Evolutionary conservation across 2,888 invertebrate species (phyloP).

Genomic region (Tetragonisca angustula): DNA sequence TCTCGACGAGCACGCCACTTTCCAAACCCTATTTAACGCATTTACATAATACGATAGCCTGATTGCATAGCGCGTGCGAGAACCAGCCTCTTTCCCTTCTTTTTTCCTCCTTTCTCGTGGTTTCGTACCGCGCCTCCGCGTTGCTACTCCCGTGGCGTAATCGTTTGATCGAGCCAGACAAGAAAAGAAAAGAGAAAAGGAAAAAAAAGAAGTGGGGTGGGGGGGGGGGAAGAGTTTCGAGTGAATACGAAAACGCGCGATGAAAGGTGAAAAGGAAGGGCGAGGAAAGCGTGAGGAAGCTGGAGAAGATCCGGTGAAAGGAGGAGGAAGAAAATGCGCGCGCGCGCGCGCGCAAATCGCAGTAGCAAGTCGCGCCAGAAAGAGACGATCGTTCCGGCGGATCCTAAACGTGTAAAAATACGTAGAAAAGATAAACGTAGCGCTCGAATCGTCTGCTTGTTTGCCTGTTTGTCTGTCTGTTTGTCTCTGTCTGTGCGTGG

Average conservation of each 20-base stretch:
- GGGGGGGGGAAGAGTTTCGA: neutral
- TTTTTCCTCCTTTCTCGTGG: slow-evolving; percentile 13
- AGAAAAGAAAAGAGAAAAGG: slow-evolving; percentile 11
- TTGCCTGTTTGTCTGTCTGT: neutral
- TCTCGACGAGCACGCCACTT: slow-evolving; percentile 29
- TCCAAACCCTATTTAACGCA: slow-evolving; percentile 3
- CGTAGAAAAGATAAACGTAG: slow-evolving; percentile 78
- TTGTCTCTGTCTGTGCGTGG: neutral
- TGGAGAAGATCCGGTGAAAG: neutral
- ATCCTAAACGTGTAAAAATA: slow-evolving; percentile 79
- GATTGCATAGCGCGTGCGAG: slow-evolving; percentile 16
- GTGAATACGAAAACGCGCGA: slow-evolving; percentile 2
- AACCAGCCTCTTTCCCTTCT: neutral
- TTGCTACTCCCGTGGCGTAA: slow-evolving; percentile 53
- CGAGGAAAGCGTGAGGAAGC: neutral
- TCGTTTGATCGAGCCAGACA: slow-evolving; percentile 44
- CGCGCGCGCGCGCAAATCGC: slow-evolving; percentile 30
- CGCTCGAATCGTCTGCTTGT: slow-evolving; percentile 57
- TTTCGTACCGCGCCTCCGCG: slow-evolving; percentile 53
- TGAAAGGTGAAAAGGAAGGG: neutral
- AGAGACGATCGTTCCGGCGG: slow-evolving; percentile 54
- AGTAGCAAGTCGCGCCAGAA: slow-evolving; percentile 53
- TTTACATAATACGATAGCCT: slow-evolving; percentile 3
- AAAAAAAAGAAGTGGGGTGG: slow-evolving; percentile 6
- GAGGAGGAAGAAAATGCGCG: neutral